Base-by-base conservation (phyloP, 2,113 vertebrate genomes). In the Coryphaenoides rupestris region DNA sequence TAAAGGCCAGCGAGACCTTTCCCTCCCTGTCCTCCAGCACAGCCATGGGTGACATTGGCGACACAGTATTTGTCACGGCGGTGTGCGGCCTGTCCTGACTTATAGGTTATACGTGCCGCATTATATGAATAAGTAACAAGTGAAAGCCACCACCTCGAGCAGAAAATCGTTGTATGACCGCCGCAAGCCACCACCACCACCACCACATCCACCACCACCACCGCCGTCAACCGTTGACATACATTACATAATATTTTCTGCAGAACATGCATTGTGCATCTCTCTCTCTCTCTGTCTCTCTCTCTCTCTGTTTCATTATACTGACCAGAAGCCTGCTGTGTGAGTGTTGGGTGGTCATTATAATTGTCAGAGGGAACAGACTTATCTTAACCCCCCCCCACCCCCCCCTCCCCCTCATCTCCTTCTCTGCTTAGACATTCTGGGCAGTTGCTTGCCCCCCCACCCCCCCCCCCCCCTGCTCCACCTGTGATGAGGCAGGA, bases 401-500 rank as follows among this genome's bases (percentile, higher is more conserved):
- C 52, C 62, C 58, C 66, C 33, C 33, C 22, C 10, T 60, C 60
- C 62, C 65, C 52, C 54, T 61, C 10, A 21, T 12, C 22, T 62
- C 45, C 22, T 55, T 1, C 5, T 47, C 40, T 55, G 17, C 64
- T 60, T 78, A 63, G 66, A 46, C 70, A 78, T 76, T 75, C 76
- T 33, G 60, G 22, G 64, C 77, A 79, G 67, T 76, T 77, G 73
- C 64, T 74, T 62, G 73, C 65, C 72, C 61, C 57, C 49, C 28
- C 6, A 3, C 24, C 24, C 24, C 24, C 24, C 6, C 24, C 24
- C 24, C 24, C 24, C 24, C 6, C 28, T n/a, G 1, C 28, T 77
- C 66, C 82, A 88, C 84, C 80, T 88, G 87, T 86, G 87, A 76
- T 71, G 73, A 68, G 70, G 73, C 77, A 76, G 69, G 69, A 82